phyloP scores from a whole-genome alignment of 2,888 invertebrate species.

The Dione vanillae region DNA sequence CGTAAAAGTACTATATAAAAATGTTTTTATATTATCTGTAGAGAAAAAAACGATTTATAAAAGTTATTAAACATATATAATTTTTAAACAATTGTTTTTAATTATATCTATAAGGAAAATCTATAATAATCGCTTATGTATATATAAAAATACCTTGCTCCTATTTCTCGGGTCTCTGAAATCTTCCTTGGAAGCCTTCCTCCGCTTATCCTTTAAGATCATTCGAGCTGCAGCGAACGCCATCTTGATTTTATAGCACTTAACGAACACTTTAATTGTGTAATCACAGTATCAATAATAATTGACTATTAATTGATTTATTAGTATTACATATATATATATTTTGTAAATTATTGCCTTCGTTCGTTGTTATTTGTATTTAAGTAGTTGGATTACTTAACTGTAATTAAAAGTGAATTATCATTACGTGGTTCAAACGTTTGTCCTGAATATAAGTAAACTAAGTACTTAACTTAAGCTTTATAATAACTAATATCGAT shows the following conservation, averaged over 20 bases:
- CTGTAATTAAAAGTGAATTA: background rate
- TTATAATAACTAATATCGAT: background rate
- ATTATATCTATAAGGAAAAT: too few species aligned
- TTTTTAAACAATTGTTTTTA: too few species aligned
- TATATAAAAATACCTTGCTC: conserved; percentile 88
- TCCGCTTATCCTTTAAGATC: conserved; percentile 92
- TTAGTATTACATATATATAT: conserved; percentile 22
- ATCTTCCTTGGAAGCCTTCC: conserved; percentile 92
- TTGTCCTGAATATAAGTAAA: background rate
- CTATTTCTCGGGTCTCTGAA: conserved; percentile 88
- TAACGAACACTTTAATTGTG: conserved; percentile 44
- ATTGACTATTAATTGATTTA: conserved; percentile 50
- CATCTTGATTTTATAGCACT: conserved; percentile 79
- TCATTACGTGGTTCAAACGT: conserved; percentile 13
- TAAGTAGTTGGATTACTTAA: background rate
- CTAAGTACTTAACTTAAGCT: background rate
- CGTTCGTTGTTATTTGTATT: conserved; percentile 23
- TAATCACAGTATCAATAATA: conserved; percentile 49
- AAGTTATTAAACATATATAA: too few species aligned
- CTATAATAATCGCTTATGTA: background rate
- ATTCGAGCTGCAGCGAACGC: conserved; percentile 93
- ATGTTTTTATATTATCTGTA: too few species aligned
- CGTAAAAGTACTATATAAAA: too few species aligned
- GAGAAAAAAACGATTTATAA: too few species aligned
- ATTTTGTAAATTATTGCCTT: conserved; percentile 33